Evolutionary conservation across 2,888 invertebrate species (phyloP), one percentile per base, ranked within the genome.

Genomic region (Platycheirus rosarum): DNA sequence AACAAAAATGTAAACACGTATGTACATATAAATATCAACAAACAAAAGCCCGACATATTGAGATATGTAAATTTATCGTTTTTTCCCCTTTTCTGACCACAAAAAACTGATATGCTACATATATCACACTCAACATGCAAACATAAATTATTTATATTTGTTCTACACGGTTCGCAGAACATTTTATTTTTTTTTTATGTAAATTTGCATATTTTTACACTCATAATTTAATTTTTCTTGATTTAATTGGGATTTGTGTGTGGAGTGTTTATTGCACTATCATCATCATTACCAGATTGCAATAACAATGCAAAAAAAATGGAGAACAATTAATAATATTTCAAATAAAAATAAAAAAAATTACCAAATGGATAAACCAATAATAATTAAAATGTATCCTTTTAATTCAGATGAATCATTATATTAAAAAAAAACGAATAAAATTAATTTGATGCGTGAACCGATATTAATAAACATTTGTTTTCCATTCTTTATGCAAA

Each of bases 221-320:
- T 63, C 48, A 51, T 79, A 80, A 80, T 70, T 76, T 40, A 20
- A 66, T 44, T 32, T 37, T 44, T 60, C 14, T 37, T 14, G 23
- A 26, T 63, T 53, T 63, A 3, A 49, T 78, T 69, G 57, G 44
- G 2, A 77, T 44, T 51, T 51, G 16, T 49, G 44, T 53, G 46
- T 16, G 32, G 40, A 53, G 60, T 62, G 75, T 80, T 76, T 76
- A 80, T 80, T 80, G 80, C 65, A 62, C 66, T 62, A 70, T 80
- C 65, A 63, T 80, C 65, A 63, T 66, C 70, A 80, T 75, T 76
- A 71, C 66, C 80, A 80, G 80, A 80, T 80, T 80, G 70, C 40
- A 80, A 63, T 70, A 48, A 48, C 23, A 6, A 49, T 40, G 16
- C 26, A 51, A 26, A 40, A 8, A 53, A 74, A 65, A 20, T 29